These are phyloP conservation scores for Tetramorium bicarinatum DNA, from an alignment of 2,888 invertebrate genomes.

Conservation along the genomic window DNA sequence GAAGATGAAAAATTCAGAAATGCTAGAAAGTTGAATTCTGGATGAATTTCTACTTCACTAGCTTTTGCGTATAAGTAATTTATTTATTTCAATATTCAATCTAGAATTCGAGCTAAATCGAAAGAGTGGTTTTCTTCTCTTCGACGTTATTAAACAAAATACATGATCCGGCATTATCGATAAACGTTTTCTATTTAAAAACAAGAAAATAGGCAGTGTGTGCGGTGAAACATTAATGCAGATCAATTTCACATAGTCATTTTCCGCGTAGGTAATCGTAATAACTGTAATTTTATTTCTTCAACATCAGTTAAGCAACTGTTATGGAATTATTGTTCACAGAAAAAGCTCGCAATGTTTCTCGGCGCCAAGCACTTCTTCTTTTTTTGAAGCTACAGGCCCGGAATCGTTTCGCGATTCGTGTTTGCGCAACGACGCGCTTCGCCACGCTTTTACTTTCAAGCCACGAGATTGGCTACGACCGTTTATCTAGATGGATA, in stretches of 20 bases:
- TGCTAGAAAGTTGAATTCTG: conserved; percentile 72
- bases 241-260: conserved; percentile 9
- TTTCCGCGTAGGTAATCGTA: background rate
- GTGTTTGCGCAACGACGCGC: conserved; percentile 67
- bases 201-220: background rate
- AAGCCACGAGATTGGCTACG: conserved; percentile 61
- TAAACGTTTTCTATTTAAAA: background rate
- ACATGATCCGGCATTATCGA: background rate
- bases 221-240: background rate
- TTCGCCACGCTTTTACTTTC: conserved; percentile 80
- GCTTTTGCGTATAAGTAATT: conserved; percentile 23
- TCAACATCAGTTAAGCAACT: conserved; percentile 6
- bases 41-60: conserved; percentile 61
- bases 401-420: conserved; percentile 58
- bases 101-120: background rate
- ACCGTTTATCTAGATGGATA: conserved; percentile 72
- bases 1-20: conserved; percentile 64
- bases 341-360: conserved; percentile 27
- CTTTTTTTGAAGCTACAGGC: conserved; percentile 16
- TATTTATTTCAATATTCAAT: conserved; percentile 13
- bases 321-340: background rate
- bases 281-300: conserved; percentile 2
- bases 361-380: conserved; percentile 20
- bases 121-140: background rate
- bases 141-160: background rate